phyloP scores from a whole-genome alignment of 2,797 vertebrate genomes.

The Syncerus caffer region DNA sequence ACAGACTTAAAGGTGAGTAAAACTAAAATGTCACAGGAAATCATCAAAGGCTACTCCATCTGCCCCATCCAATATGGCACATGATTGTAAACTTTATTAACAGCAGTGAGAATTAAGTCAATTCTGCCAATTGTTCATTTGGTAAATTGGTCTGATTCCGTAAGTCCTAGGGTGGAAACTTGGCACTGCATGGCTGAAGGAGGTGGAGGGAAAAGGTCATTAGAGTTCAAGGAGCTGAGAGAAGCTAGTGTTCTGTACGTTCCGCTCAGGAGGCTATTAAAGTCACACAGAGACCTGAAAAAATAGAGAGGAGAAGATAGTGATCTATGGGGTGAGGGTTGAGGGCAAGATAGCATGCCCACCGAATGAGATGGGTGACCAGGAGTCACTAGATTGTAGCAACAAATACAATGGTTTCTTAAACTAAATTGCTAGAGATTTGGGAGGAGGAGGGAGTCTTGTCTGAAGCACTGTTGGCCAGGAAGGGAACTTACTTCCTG shows the following conservation, averaged over 20 bases:
- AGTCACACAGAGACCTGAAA: neutral
- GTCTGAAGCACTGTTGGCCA: neutral
- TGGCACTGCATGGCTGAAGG: neutral
- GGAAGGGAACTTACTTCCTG: neutral
- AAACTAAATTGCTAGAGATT: neutral
- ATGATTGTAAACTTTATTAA: neutral
- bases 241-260: neutral
- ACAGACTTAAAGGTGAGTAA: neutral
- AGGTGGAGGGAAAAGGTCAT: neutral
- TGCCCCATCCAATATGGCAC: neutral
- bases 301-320: neutral
- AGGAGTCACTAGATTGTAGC: neutral
- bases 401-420: neutral
- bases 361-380: neutral
- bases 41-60: neutral
- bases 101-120: neutral
- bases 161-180: neutral
- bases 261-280: neutral
- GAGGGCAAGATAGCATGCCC: neutral
- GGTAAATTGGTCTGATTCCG: neutral
- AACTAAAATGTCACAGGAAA: too few relatives aligned
- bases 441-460: neutral
- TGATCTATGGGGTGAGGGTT: neutral
- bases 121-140: neutral
- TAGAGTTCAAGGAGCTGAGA: neutral